phyloP scores from a whole-genome alignment of 1,140 invertebrate species.

The Drosophila orena region DNA sequence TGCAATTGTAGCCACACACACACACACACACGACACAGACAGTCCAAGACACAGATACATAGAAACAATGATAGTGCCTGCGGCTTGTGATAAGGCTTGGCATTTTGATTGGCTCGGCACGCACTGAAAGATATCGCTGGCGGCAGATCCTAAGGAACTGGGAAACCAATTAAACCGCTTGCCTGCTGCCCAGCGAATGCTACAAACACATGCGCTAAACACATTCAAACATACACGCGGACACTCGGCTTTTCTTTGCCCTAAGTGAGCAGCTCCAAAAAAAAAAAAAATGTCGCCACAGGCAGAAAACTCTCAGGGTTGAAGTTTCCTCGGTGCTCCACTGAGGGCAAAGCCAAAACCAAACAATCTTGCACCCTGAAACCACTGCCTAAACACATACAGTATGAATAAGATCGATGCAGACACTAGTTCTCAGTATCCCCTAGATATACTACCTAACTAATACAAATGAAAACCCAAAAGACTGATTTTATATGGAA shows the following conservation, averaged over 20 bases:
- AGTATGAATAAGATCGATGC: constrained; percentile 25
- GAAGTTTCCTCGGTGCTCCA: constrained; percentile 26
- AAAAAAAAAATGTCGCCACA: neutral
- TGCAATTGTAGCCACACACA: constrained; percentile 20
- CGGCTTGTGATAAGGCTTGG: constrained; percentile 62
- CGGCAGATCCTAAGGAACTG: constrained; percentile 5
- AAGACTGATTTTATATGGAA: constrained; percentile 81
- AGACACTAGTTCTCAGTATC: constrained; percentile 38
- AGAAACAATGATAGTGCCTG: constrained; percentile 48
- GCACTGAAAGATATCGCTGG: constrained; percentile 35
- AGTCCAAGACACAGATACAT: constrained; percentile 10
- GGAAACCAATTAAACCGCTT: constrained; percentile 26
- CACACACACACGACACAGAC: constrained; percentile 17
- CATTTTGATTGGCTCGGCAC: constrained; percentile 68
- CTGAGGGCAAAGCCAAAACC: constrained; percentile 63
- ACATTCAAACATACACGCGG: constrained; percentile 24
- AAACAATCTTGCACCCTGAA: constrained; percentile 31
- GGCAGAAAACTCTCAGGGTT: constrained; percentile 2
- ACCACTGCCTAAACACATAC: constrained; percentile 31
- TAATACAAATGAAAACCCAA: constrained; percentile 55
- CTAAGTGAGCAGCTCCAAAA: constrained; percentile 42
- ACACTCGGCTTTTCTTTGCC: constrained; percentile 55
- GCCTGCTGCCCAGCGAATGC: constrained; percentile 42
- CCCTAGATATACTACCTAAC: constrained; percentile 29
- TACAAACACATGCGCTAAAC: constrained; percentile 41